Conservation (phyloP, 2,888 invertebrate genomes). For the Philereme transversata region DNA sequence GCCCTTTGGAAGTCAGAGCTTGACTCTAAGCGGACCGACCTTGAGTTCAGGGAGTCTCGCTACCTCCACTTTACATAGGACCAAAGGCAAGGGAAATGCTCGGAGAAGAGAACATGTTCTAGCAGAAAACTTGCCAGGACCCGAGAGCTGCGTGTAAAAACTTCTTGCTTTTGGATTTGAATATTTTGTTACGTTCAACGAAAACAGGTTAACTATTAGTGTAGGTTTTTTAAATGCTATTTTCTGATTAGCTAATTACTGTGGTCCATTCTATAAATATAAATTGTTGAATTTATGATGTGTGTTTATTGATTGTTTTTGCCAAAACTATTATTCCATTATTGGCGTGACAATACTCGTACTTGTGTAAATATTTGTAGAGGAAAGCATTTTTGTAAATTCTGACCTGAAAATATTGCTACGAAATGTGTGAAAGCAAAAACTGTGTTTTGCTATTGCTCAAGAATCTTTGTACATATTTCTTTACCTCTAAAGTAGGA, state of each 20-base stretch:
- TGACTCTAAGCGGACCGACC: constrained; percentile 71
- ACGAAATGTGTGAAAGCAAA: constrained; percentile 19
- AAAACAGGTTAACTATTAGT: constrained; percentile 45
- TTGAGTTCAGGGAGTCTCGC: constrained; percentile 74
- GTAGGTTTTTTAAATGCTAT: constrained; percentile 42
- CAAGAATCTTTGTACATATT: constrained; percentile 31
- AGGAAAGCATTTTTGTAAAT: constrained; percentile 9
- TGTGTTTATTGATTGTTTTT: constrained; percentile 36
- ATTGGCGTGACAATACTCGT: constrained; percentile 43
- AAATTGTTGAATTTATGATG: constrained; percentile 31
- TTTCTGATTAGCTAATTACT: constrained; percentile 36
- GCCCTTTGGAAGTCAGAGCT: constrained; percentile 71
- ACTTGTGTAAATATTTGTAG: constrained; percentile 37
- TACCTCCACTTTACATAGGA: constrained; percentile 76
- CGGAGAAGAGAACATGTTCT: constrained; percentile 90
- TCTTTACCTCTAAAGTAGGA: constrained; percentile 34
- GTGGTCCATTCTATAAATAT: constrained; percentile 37
- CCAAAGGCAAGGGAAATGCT: constrained; percentile 78
- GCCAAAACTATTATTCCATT: constrained; percentile 37
- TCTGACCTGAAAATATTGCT: constrained; percentile 4
- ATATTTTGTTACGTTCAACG: constrained; percentile 41
- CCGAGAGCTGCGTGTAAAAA: constrained; percentile 92
- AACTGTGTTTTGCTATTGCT: constrained; percentile 35
- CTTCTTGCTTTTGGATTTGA: constrained; percentile 42
- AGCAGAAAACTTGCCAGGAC: constrained; percentile 93